These are phyloP conservation scores for Anagyrus pseudococci DNA, from an alignment of 2,888 invertebrate genomes.

Conservation along the genomic window DNA sequence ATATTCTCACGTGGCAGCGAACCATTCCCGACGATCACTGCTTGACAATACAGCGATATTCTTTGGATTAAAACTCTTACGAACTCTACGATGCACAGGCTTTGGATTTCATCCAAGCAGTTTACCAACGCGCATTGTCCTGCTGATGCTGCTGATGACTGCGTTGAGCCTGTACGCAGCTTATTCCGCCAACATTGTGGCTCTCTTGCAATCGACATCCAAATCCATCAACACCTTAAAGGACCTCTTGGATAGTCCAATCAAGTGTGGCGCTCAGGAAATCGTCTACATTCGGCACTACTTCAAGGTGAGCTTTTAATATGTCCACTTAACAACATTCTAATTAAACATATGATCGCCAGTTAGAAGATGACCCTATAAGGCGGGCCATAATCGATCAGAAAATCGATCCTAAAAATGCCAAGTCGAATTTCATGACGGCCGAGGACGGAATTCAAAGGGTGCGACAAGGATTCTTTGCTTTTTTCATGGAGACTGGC, in stretches of 20 bases:
- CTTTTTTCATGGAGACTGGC: conserved; percentile 73
- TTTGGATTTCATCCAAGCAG: conserved; percentile 30
- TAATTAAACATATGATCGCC: neutral
- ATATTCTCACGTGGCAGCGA: too few relatives aligned
- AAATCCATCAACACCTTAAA: conserved; percentile 70
- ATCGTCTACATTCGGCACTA: conserved; percentile 74
- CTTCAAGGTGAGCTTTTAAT: conserved; percentile 65
- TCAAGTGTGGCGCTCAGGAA: conserved; percentile 74
- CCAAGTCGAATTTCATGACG: conserved; percentile 66
- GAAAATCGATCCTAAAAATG: conserved; percentile 71
- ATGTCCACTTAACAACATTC: neutral
- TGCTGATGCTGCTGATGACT: conserved; percentile 69
- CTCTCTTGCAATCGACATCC: conserved; percentile 76
- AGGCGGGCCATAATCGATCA: conserved; percentile 70
- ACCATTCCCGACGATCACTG: neutral
- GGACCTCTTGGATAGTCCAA: conserved; percentile 71
- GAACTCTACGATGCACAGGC: conserved; percentile 16
- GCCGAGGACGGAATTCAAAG: conserved; percentile 70
- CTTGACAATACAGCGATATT: too few relatives aligned
- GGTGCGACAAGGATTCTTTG: conserved; percentile 70
- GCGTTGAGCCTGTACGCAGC: conserved; percentile 77
- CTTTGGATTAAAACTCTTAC: too few relatives aligned
- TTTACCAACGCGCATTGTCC: conserved; percentile 66
- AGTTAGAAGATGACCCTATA: conserved; percentile 64
- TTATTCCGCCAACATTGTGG: conserved; percentile 79